Percentiles rank a stretch among this genome's conserved stretches.
phyloP scores from a whole-genome alignment of 2,888 invertebrate species.

The Epinotia bilunana region DNA sequence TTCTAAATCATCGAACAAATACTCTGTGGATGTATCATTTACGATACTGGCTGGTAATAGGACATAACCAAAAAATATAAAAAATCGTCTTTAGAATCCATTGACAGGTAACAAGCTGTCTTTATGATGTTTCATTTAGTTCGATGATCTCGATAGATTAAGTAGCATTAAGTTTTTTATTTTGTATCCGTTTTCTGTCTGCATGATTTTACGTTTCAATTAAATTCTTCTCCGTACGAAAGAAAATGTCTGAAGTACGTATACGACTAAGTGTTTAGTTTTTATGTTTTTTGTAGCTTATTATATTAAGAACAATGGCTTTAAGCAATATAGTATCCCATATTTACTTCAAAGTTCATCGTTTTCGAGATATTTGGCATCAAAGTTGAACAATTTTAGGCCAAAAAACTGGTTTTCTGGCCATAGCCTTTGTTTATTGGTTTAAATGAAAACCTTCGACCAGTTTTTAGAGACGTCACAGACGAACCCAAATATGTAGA shows the following conservation, averaged over 20 bases:
- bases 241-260: conserved; percentile 61
- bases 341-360: too few species aligned
- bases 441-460: too few species aligned
- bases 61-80: background rate
- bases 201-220: conserved; percentile 42
- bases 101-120: conserved; percentile 15
- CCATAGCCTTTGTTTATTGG: too few species aligned
- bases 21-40: background rate
- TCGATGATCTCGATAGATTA: conserved; percentile 52
- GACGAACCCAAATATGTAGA: too few species aligned
- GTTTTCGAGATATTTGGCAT: too few species aligned
- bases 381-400: too few species aligned
- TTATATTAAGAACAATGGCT: too few species aligned
- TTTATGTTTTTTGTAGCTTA: conserved; percentile 52
- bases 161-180: conserved; percentile 51
- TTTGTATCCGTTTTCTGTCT: conserved; percentile 46
- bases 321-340: too few species aligned
- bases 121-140: conserved; percentile 21
- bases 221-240: conserved; percentile 3
- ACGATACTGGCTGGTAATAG: background rate
- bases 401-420: too few species aligned
- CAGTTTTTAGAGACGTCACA: too few species aligned
- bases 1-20: background rate
- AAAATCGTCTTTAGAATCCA: conserved; percentile 6
- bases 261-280: background rate